Percentiles rank a stretch among this genome's conserved stretches.
phyloP scores from a whole-genome alignment of 2,113 vertebrate genomes.

The Cyanoderma ruficeps region DNA sequence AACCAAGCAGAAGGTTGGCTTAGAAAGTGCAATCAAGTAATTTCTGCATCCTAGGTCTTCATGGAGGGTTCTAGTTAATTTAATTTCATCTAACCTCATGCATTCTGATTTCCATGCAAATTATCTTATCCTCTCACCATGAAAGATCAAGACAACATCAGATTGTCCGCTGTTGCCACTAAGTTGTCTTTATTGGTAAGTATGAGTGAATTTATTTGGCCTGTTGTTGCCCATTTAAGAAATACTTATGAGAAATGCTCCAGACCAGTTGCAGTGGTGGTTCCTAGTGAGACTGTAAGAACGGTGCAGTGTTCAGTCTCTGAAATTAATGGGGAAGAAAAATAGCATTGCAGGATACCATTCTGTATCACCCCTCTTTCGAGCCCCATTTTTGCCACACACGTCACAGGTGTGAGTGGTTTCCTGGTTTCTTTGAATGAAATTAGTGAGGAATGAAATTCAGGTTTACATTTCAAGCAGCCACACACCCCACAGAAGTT shows the following conservation, averaged over 20 bases:
- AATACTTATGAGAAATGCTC: neutral
- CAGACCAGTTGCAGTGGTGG: neutral
- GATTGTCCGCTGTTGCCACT: fast-evolving
- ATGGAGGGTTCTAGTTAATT: neutral
- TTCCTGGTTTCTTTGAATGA: neutral
- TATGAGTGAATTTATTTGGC: neutral
- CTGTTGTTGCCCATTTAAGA: neutral
- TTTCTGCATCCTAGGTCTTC: neutral
- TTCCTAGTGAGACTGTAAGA: neutral
- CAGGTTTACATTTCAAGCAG: neutral
- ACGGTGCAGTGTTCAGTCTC: too few species aligned
- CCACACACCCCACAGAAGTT: fast-evolving
- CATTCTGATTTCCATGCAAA: neutral
- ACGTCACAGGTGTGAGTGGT: neutral
- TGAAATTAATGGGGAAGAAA: neutral
- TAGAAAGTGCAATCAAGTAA: neutral
- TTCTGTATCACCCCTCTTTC: fast-evolving
- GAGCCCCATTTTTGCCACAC: neutral
- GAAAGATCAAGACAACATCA: neutral
- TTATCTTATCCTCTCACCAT: neutral
- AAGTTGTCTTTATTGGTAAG: neutral
- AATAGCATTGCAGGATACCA: neutral
- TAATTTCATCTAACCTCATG: neutral
- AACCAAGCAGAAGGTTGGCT: neutral
- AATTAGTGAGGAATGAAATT: neutral